Evolutionary conservation across 2,888 invertebrate genomes (phyloP).

Genomic region (Gymnoscelis rufifasciata): DNA sequence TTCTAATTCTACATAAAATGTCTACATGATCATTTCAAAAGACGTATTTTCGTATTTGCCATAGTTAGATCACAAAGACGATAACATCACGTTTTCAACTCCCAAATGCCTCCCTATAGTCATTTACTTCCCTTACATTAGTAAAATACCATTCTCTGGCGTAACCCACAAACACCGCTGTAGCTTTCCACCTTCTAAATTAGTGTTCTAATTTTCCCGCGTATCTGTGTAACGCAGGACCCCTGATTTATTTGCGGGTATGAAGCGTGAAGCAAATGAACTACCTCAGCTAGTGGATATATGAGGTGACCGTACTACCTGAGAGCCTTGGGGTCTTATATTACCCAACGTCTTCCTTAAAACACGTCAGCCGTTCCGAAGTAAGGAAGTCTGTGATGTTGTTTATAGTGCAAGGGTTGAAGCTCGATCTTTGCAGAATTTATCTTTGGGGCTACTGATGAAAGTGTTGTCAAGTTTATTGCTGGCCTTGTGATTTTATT

Average conservation of each 20-base stretch:
- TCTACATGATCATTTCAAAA: too few species aligned
- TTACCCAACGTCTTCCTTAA: constrained; percentile 28
- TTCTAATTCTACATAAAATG: too few species aligned
- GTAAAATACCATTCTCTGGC: too few species aligned
- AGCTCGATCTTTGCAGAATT: constrained; percentile 6
- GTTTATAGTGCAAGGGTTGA: constrained; percentile 3
- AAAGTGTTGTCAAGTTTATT: not conserved
- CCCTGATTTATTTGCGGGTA: constrained; percentile 76
- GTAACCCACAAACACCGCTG: not conserved
- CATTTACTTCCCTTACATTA: too few species aligned
- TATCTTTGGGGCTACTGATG: not conserved
- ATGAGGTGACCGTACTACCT: constrained; percentile 57
- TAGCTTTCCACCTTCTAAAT: constrained; percentile 34
- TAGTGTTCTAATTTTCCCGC: constrained; percentile 51
- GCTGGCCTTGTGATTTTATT: not conserved
- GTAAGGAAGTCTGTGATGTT: constrained; percentile 7
- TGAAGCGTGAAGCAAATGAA: constrained; percentile 75
- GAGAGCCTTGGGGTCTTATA: constrained; percentile 38
- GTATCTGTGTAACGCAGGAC: constrained; percentile 50
- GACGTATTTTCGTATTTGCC: too few species aligned
- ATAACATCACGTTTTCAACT: too few species aligned
- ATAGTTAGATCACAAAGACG: too few species aligned
- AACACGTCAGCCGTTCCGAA: constrained; percentile 12
- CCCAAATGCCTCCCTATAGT: too few species aligned
- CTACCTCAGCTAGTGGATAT: constrained; percentile 66